phyloP scores from a whole-genome alignment of 2,113 vertebrate genomes.

The Leucoraja erinaceus region DNA sequence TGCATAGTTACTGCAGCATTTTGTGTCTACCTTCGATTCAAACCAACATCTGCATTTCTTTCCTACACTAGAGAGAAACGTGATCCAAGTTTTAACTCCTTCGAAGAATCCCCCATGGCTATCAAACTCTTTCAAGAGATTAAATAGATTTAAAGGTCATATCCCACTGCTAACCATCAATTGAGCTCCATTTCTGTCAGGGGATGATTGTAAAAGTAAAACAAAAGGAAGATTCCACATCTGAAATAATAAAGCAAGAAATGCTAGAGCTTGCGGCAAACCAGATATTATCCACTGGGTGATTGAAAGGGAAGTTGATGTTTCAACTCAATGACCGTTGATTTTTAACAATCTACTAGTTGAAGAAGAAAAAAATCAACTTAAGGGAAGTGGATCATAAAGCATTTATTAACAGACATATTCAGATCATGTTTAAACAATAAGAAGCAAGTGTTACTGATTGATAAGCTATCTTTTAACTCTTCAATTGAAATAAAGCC shows the following conservation, averaged over 20 bases:
- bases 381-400: neutral
- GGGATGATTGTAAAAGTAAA: neutral
- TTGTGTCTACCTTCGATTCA: too few species aligned
- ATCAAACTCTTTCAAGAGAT: neutral
- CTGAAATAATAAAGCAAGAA: neutral
- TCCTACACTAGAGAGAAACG: neutral
- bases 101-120: neutral
- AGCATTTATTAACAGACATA: neutral
- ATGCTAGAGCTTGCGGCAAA: neutral
- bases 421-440: neutral
- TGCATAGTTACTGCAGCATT: too few species aligned
- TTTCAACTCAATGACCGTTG: neutral
- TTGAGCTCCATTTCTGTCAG: neutral
- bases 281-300: neutral
- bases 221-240: neutral
- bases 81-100: neutral
- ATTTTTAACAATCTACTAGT: neutral
- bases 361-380: neutral
- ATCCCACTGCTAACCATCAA: neutral
- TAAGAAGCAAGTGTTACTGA: neutral
- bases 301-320: neutral
- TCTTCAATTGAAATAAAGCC: neutral
- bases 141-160: neutral
- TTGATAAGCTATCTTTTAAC: neutral
- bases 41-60: too few species aligned